These are phyloP conservation scores for Corvus cornix DNA, from an alignment of 2,113 vertebrate genomes.

Conservation along the genomic window DNA sequence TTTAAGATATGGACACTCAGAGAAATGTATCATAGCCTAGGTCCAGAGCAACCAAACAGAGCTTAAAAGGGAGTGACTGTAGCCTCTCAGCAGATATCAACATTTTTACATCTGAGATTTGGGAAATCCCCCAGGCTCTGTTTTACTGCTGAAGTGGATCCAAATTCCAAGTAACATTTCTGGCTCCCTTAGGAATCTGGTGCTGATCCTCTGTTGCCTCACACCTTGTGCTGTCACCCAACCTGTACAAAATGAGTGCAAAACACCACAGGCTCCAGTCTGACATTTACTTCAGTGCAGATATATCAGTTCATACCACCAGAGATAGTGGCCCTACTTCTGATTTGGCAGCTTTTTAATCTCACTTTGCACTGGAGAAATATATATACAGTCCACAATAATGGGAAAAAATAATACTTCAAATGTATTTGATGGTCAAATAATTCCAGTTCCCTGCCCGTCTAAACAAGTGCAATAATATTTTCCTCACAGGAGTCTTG, in stretches of 20 bases:
- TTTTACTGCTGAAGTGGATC: neutral
- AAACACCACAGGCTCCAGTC: neutral
- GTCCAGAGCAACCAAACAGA: neutral
- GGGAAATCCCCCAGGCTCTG: neutral
- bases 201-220: neutral
- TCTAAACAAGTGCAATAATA: neutral
- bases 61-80: neutral
- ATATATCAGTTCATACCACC: neutral
- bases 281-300: neutral
- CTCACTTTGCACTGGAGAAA: neutral
- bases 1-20: neutral
- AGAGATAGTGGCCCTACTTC: neutral
- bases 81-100: neutral
- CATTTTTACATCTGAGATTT: neutral
- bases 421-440: neutral
- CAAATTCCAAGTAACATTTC: neutral
- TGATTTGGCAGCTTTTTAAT: conserved; percentile 8
- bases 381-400: neutral
- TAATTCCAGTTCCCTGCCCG: neutral
- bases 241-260: neutral
- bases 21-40: neutral
- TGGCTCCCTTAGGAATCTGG: neutral
- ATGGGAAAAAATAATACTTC: neutral
- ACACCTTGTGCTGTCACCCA: neutral
- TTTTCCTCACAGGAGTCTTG: neutral